Percentiles rank a stretch among this genome's conserved stretches.
Evolutionary conservation across 2,888 invertebrate genomes (phyloP).

Genomic region (Xestia rhomboidea): DNA sequence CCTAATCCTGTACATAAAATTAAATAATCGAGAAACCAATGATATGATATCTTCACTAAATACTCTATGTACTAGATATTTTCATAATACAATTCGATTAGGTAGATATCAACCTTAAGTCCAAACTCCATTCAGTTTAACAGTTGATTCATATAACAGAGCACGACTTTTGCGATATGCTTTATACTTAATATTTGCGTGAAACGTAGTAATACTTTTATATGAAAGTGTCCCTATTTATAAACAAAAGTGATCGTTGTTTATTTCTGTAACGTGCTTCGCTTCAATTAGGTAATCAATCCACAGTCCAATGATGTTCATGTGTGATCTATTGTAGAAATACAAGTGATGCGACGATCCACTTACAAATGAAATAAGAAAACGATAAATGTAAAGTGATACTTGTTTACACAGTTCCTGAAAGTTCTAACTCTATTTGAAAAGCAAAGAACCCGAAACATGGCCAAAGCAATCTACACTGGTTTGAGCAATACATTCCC

Average conservation of each 20-base stretch:
- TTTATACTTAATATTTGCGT: constrained; percentile 56
- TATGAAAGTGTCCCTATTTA: constrained; percentile 1
- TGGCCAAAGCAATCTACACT: constrained; percentile 75
- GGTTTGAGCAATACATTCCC: constrained; percentile 69
- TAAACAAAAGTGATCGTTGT: neutral
- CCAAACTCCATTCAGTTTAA: constrained; percentile 52
- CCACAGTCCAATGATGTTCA: neutral
- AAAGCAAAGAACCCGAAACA: constrained; percentile 44
- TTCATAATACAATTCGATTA: constrained; percentile 42
- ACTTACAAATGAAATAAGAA: neutral
- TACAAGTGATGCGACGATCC: neutral
- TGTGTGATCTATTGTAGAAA: neutral
- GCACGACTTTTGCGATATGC: constrained; percentile 64
- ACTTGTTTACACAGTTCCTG: neutral
- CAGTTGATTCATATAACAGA: constrained; percentile 35
- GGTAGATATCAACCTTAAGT: constrained; percentile 21
- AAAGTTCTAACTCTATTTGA: neutral
- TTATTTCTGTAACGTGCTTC: neutral
- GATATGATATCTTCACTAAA: constrained; percentile 45
- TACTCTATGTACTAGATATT: constrained; percentile 12
- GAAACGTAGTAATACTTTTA: constrained; percentile 35
- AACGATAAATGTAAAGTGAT: neutral
- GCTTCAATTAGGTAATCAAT: constrained; percentile 7
- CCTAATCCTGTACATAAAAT: constrained; percentile 18
- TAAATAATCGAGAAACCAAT: neutral